A percentile compares a stretch with the other conserved stretches of the same genome.
Conservation (phyloP, 2,888 invertebrate species). For the Caenorhabditis sp. region DNA sequence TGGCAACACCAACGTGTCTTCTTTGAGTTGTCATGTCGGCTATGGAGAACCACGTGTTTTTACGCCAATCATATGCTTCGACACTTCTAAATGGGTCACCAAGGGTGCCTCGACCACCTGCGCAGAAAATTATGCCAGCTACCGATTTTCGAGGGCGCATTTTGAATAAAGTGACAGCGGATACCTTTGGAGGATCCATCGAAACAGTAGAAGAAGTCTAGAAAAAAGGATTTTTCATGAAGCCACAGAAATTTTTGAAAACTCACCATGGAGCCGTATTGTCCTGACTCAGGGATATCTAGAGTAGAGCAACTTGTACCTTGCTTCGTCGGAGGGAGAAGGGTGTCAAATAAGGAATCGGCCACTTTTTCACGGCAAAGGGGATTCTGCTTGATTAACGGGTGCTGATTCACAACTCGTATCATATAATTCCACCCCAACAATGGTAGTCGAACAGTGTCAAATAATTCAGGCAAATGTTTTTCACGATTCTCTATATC, state of each 20-base stretch:
- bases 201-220: not conserved
- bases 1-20: conserved; percentile 74
- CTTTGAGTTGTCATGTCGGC: conserved; percentile 72
- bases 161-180: not conserved
- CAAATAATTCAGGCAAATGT: conserved; percentile 45
- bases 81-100: conserved; percentile 74
- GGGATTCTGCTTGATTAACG: conserved; percentile 35
- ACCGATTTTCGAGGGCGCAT: conserved; percentile 72
- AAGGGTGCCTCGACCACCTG: conserved; percentile 74
- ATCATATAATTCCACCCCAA: conserved; percentile 72
- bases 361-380: conserved; percentile 73
- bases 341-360: conserved; percentile 70
- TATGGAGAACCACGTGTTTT: conserved; percentile 73
- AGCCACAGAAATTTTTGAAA: too few relatives aligned
- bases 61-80: conserved; percentile 74
- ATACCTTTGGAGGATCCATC: not conserved
- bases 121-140: conserved; percentile 75
- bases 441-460: conserved; percentile 71
- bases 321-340: conserved; percentile 11
- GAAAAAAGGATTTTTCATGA: too few relatives aligned
- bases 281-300: not conserved
- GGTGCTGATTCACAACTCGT: conserved; percentile 49
- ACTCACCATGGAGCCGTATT: not conserved
- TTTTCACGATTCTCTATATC: conserved; percentile 67
- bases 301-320: not conserved